These are phyloP conservation scores for Andrena praecox DNA, from an alignment of 2,888 invertebrate species.

Conservation along the genomic window DNA sequence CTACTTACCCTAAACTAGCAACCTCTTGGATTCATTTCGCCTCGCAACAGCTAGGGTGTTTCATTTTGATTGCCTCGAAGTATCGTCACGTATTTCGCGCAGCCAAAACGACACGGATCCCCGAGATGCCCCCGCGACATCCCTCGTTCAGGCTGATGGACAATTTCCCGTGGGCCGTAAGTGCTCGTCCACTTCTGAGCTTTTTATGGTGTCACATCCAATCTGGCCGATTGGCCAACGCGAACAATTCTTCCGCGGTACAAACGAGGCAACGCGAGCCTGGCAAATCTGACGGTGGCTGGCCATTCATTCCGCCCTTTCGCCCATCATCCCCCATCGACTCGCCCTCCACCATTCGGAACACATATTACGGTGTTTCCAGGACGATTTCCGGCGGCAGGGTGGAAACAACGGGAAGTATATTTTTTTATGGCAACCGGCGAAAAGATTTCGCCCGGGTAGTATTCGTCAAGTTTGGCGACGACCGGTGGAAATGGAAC, in stretches of 20 bases:
- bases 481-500: slow-evolving; percentile 1
- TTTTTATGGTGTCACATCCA: slow-evolving; percentile 78
- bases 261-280: slow-evolving; percentile 52
- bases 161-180: slow-evolving; percentile 67
- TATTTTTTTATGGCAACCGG: slow-evolving; percentile 18
- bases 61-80: slow-evolving; percentile 27
- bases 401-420: background rate
- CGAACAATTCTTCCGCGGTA: slow-evolving; percentile 18
- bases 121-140: slow-evolving; percentile 41
- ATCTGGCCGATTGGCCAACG: slow-evolving; percentile 64
- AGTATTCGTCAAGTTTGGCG: background rate
- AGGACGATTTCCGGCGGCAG: slow-evolving; percentile 11
- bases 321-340: background rate
- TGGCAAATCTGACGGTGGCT: slow-evolving; percentile 56
- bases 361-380: background rate
- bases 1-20: background rate
- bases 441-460: background rate
- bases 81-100: slow-evolving; percentile 55
- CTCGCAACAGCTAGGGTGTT: background rate
- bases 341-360: slow-evolving; percentile 3
- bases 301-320: background rate
- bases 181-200: slow-evolving; percentile 61
- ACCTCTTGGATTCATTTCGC: background rate
- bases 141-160: slow-evolving; percentile 68
- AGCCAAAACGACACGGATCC: slow-evolving; percentile 56